Evolutionary conservation across 2,888 invertebrate species (phyloP).

Genomic region (Vesta saturnalis): DNA sequence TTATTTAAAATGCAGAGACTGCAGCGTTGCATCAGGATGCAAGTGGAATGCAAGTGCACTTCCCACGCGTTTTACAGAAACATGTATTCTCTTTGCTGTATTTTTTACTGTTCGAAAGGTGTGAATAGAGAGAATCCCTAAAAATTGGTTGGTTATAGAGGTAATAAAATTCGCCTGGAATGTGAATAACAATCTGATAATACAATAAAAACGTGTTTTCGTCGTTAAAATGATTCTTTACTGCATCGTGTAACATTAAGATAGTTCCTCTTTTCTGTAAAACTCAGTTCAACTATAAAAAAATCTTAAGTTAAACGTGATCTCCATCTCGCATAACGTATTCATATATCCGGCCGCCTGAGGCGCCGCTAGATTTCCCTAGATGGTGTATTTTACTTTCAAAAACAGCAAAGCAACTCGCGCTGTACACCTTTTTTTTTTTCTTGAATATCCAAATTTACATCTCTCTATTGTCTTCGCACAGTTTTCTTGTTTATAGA

Average conservation of each 20-base stretch:
- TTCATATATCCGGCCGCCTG: conserved; percentile 50
- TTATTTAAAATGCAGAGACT: conserved; percentile 24
- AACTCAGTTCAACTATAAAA: conserved; percentile 46
- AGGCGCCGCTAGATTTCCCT: conserved; percentile 54
- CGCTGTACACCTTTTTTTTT: conserved; percentile 39
- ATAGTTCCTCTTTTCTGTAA: conserved; percentile 41
- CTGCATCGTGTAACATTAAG: conserved; percentile 42
- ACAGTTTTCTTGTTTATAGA: conserved; percentile 33
- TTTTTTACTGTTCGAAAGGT: neutral
- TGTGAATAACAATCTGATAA: no score
- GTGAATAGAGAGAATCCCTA: neutral
- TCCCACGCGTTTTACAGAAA: conserved; percentile 27
- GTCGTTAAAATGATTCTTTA: conserved; percentile 52
- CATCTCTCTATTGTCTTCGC: conserved; percentile 45
- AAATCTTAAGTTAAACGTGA: conserved; percentile 52
- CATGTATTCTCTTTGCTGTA: conserved; percentile 13
- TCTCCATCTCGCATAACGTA: conserved; percentile 51
- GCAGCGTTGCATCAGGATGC: conserved; percentile 23
- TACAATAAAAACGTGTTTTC: conserved; percentile 34
- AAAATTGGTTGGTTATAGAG: conserved; percentile 13
- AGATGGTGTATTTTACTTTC: conserved; percentile 55
- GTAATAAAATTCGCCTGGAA: no score
- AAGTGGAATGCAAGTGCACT: conserved; percentile 31
- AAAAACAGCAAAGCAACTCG: conserved; percentile 47
- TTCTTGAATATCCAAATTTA: conserved; percentile 50